Conservation (phyloP, 2,888 invertebrate species). For the Boloria euphrosyne region DNA sequence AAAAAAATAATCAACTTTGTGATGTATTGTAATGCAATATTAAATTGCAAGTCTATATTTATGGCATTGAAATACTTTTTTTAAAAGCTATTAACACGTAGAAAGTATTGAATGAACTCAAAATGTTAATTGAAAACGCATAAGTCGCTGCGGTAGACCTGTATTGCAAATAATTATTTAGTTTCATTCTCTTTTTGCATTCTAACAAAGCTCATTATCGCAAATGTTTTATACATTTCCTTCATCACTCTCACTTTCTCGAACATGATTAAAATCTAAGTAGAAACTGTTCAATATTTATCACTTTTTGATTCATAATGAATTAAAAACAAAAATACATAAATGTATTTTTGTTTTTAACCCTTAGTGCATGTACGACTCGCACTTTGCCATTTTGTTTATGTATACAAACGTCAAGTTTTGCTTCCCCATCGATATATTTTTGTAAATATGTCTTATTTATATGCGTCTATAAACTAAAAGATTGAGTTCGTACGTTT, state of each 20-base stretch:
- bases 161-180: constrained; percentile 27
- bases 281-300: no score
- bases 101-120: constrained; percentile 9
- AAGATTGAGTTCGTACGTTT: not conserved
- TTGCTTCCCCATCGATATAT: no score
- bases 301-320: no score
- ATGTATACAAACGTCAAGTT: no score
- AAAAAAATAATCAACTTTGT: not conserved
- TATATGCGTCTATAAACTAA: not conserved
- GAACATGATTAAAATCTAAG: constrained; percentile 50
- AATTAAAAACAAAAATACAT: no score
- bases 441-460: no score
- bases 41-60: not conserved
- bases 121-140: constrained; percentile 17
- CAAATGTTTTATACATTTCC: constrained; percentile 51
- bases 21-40: not conserved
- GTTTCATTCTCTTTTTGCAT: constrained; percentile 49
- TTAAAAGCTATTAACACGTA: not conserved
- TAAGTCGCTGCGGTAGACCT: constrained; percentile 19
- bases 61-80: no score
- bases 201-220: constrained; percentile 48
- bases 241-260: constrained; percentile 60
- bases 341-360: no score
- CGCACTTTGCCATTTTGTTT: no score
- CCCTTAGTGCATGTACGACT: no score